Evolutionary conservation across 2,888 invertebrate genomes (phyloP), one percentile per base, ranked within the genome.

Genomic region (Hirtodrosophila trivittata): DNA sequence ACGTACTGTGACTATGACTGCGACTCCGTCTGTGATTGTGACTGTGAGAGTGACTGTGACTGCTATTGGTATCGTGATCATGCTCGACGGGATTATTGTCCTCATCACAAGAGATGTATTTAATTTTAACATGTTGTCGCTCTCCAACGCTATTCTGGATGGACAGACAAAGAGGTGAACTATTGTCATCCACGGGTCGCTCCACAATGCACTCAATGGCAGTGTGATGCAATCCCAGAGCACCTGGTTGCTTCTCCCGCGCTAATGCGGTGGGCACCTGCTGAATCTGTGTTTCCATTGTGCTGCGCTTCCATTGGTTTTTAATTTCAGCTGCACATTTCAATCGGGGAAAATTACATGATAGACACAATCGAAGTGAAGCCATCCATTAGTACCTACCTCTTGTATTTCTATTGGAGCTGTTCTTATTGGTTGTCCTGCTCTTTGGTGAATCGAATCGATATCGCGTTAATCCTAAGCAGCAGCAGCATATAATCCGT

Each of bases 401-500:
- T 76, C 72, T 68, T 10, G 74, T 74, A 13, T 75, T 58, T 14
- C 81, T 72, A 30, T 82, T 75, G 7, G 83, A 86, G 46, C 84
- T 80, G 35, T 82, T 70, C 35, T 86, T 86, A 46, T 87, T 75
- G 13, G 67, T 50, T 33, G 71, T 60, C 47, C 77, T 66, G 54
- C 81, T 70, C 60, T 77, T 87, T 2, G 87, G 80, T 0, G 89
- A 87, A 38, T 87, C 78, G 12, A 67, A 74, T 54, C 86, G 85
- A 28, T 77, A 77, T 9, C 81, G 75, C 1, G 66, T 69, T 3
- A 76, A 47, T 10, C 78, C 73, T 50, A 87, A 73, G 33, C 92
- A 92, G 92, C 93, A 93, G 42, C 93, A 93, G 87, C 94, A 94
- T 52, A 94, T 93, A 1, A 94, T 94, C 47, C 93, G 93, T 74